Evolutionary conservation across 2,113 vertebrate species (phyloP).

Genomic region (Pipra filicauda): DNA sequence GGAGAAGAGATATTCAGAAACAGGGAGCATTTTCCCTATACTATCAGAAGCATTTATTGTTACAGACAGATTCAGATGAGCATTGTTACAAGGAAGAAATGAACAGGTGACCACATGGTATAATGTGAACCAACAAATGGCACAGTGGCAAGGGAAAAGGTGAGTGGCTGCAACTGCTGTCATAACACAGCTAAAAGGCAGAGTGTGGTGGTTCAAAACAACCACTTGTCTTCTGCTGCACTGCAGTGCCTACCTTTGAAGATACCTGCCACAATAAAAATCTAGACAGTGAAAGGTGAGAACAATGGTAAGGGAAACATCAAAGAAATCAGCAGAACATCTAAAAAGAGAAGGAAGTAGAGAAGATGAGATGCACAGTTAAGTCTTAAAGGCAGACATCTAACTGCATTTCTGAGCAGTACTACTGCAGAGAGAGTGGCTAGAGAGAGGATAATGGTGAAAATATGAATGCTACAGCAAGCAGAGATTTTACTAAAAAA

Average conservation of each 20-base stretch:
- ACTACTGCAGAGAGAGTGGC: not conserved
- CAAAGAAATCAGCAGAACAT: not conserved
- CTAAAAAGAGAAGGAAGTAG: not conserved
- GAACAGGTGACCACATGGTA: not conserved
- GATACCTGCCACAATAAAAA: not conserved
- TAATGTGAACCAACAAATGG: not conserved
- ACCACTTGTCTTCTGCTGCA: not conserved
- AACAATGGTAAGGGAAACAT: not conserved
- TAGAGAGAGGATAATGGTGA: not conserved
- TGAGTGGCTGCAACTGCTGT: not conserved
- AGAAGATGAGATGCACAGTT: not conserved
- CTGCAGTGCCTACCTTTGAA: not conserved
- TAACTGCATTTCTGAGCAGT: not conserved
- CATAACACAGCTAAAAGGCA: not conserved
- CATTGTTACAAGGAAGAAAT: not conserved
- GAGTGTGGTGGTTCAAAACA: not conserved
- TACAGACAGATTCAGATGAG: not conserved
- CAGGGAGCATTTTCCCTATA: not conserved
- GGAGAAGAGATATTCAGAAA: not conserved
- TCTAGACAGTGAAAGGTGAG: not conserved
- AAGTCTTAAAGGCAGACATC: not conserved
- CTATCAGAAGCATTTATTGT: not conserved
- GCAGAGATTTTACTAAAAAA: not conserved
- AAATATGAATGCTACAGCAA: not conserved
- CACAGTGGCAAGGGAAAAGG: not conserved